Conservation (phyloP, 1,140 invertebrate genomes). For the Magallana gigas region DNA sequence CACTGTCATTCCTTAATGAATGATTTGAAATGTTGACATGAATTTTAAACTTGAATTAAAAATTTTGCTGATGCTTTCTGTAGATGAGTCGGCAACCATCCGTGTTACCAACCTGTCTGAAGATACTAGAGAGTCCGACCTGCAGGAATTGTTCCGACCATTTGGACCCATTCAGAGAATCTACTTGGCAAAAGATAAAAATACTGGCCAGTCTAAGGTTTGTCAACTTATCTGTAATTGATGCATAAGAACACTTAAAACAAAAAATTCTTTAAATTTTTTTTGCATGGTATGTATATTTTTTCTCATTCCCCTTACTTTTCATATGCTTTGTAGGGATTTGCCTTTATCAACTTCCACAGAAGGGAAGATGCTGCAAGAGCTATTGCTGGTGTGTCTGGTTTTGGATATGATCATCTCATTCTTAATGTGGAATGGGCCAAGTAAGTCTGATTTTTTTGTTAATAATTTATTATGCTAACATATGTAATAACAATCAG, state of each 20-base stretch:
- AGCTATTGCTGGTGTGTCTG: constrained; percentile 94
- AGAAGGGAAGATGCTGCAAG: constrained; percentile 92
- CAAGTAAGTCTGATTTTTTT: constrained; percentile 82
- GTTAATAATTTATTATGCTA: not conserved
- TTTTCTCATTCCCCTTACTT: not conserved
- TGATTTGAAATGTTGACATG: too few relatives aligned
- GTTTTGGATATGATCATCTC: constrained; percentile 98
- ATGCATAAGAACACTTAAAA: too few relatives aligned
- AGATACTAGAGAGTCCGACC: constrained; percentile 95
- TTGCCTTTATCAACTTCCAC: constrained; percentile 98
- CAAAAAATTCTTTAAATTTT: too few relatives aligned
- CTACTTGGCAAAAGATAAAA: constrained; percentile 92
- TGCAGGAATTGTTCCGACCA: constrained; percentile 96
- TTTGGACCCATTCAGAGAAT: constrained; percentile 93
- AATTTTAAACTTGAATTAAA: too few relatives aligned
- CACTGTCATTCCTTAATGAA: too few relatives aligned
- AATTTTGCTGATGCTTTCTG: not conserved
- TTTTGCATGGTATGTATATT: too few relatives aligned
- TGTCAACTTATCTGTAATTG: not conserved
- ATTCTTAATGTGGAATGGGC: constrained; percentile 99
- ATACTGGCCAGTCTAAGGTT: constrained; percentile 81
- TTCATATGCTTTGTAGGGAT: constrained; percentile 81
- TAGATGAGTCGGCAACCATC: constrained; percentile 91
- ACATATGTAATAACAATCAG: too few relatives aligned
- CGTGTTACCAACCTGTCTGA: constrained; percentile 98